Conservation (phyloP, 2,888 invertebrate species). For the Andrena haemorrhoa region DNA sequence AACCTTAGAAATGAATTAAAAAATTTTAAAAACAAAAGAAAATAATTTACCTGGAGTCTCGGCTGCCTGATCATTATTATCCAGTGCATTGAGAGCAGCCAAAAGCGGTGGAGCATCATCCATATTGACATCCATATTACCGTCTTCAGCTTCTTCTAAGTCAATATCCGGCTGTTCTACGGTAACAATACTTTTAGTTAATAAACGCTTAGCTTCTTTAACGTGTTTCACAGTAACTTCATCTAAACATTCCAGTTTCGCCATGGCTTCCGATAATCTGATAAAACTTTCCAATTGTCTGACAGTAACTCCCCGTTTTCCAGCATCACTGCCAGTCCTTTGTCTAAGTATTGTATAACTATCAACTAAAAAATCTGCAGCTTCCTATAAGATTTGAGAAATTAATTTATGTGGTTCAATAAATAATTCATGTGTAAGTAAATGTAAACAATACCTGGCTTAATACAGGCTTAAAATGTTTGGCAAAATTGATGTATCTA, state of each 20-base stretch:
- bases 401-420: conserved; percentile 15
- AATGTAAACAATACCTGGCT: conserved; percentile 87
- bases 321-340: conserved; percentile 90
- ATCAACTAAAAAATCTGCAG: conserved; percentile 93
- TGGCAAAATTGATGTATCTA: conserved; percentile 98
- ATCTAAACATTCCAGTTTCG: conserved; percentile 97
- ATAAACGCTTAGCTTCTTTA: conserved; percentile 94
- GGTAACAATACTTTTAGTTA: conserved; percentile 98
- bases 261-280: conserved; percentile 98
- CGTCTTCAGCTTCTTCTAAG: conserved; percentile 56
- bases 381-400: conserved; percentile 86
- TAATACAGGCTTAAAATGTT: conserved; percentile 96
- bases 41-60: conserved; percentile 59
- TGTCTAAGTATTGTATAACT: conserved; percentile 95
- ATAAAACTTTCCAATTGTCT: conserved; percentile 98
- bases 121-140: conserved; percentile 81
- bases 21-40: not conserved
- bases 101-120: conserved; percentile 84
- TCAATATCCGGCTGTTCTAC: conserved; percentile 98
- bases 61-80: conserved; percentile 34
- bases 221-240: conserved; percentile 95
- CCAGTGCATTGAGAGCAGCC: conserved; percentile 74
- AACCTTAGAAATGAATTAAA: not conserved
- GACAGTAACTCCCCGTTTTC: conserved; percentile 98
- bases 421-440: not conserved